phyloP scores from a whole-genome alignment of 2,113 vertebrate genomes.

The Grallaria varia region DNA sequence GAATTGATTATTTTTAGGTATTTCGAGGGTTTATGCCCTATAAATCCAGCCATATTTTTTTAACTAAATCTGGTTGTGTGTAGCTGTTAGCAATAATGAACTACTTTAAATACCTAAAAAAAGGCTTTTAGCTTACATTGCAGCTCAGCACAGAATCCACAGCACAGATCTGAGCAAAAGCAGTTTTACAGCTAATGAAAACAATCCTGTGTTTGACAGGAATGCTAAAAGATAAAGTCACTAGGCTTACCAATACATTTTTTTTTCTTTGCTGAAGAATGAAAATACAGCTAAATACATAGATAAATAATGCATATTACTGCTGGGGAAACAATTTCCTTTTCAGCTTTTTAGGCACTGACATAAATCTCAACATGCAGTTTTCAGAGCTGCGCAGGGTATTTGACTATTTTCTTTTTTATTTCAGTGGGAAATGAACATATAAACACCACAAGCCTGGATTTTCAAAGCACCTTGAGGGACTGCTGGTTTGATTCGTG shows the following conservation, averaged over 20 bases:
- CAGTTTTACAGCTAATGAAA: background rate
- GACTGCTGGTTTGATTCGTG: background rate
- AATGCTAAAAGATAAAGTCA: background rate
- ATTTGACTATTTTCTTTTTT: background rate
- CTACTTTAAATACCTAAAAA: background rate
- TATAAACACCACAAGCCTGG: background rate
- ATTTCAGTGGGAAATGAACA: background rate
- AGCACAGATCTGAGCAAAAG: background rate
- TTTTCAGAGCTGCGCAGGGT: background rate
- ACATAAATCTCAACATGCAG: background rate
- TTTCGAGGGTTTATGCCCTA: background rate
- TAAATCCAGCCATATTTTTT: conserved; percentile 11
- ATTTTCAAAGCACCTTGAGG: background rate
- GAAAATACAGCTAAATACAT: background rate
- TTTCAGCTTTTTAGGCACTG: background rate
- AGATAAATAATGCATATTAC: background rate
- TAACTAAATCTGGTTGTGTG: background rate
- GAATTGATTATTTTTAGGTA: conserved; percentile 4
- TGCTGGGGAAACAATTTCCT: background rate
- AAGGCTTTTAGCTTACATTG: background rate
- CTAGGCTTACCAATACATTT: background rate
- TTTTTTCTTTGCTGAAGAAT: background rate
- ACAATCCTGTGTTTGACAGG: background rate
- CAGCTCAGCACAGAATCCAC: background rate
- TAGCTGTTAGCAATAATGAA: background rate